A percentile compares a stretch with the other conserved stretches of the same genome.
Evolutionary conservation across 2,888 invertebrate species (phyloP).

Genomic region (Ophion slaviceki): DNA sequence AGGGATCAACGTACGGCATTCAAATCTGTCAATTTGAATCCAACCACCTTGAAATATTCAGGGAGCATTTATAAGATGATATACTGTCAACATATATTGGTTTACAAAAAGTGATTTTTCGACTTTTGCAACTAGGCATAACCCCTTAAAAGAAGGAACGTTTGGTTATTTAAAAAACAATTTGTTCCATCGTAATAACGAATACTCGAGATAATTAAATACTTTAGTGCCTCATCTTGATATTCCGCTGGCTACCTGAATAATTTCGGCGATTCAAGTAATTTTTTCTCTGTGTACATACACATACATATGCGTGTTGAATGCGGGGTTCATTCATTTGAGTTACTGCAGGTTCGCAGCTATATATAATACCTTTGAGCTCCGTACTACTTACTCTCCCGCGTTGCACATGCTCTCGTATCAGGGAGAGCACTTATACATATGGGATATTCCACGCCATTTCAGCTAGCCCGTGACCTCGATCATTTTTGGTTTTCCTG

Average conservation of each 20-base stretch:
- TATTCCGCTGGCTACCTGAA: background rate
- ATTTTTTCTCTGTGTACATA: background rate
- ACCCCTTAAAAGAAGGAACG: too few relatives aligned
- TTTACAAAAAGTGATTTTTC: too few relatives aligned
- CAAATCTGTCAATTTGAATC: too few relatives aligned
- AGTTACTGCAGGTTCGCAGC: conserved; percentile 44
- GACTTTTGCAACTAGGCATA: too few relatives aligned
- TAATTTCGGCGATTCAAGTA: background rate
- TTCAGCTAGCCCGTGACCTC: too few relatives aligned
- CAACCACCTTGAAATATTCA: too few relatives aligned
- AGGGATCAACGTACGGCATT: too few relatives aligned
- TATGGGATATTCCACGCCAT: background rate
- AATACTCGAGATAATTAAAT: background rate
- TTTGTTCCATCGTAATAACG: too few relatives aligned
- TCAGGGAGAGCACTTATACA: conserved; percentile 36
- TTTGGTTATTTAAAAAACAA: background rate
- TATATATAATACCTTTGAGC: conserved; percentile 23
- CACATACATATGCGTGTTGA: conserved; percentile 13
- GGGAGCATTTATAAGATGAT: too few relatives aligned
- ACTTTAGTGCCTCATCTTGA: background rate
- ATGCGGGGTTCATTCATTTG: conserved; percentile 40
- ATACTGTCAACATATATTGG: too few relatives aligned
- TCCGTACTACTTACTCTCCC: conserved; percentile 48
- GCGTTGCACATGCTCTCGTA: conserved; percentile 56
- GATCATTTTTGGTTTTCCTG: too few relatives aligned